These are phyloP conservation scores for Pao palembangensis DNA, from an alignment of 2,113 vertebrate genomes.

Conservation along the genomic window DNA sequence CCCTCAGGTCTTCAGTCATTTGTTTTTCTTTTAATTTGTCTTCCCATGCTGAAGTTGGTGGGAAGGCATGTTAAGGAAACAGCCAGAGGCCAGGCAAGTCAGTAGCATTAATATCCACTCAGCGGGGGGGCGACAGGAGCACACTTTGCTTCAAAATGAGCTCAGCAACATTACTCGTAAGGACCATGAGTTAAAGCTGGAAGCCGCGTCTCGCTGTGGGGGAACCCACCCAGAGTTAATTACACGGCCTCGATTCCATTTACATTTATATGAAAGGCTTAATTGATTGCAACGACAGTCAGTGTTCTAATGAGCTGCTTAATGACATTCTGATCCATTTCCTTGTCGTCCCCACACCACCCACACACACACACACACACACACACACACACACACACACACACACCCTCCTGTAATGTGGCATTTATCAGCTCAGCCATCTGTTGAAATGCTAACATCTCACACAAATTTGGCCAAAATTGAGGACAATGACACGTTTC, in stretches of 20 bases:
- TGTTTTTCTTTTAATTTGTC: slow-evolving; percentile 31
- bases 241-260: slow-evolving; percentile 55
- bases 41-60: slow-evolving; percentile 5
- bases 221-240: slow-evolving; percentile 50
- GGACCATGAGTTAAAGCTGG: slow-evolving; percentile 32
- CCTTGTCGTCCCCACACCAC: slow-evolving; percentile 16
- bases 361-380: background rate
- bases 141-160: slow-evolving; percentile 29
- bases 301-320: slow-evolving; percentile 49
- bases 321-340: slow-evolving; percentile 52
- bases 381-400: background rate
- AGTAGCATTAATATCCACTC: slow-evolving; percentile 39
- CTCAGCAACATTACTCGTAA: slow-evolving; percentile 33
- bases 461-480: slow-evolving; percentile 5
- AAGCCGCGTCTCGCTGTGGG: slow-evolving; percentile 18
- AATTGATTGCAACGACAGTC: slow-evolving; percentile 59
- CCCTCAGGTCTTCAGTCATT: slow-evolving; percentile 12
- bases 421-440: slow-evolving; percentile 35
- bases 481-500: slow-evolving; percentile 1
- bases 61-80: slow-evolving; percentile 13
- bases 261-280: slow-evolving; percentile 68
- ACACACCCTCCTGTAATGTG: slow-evolving; percentile 15
- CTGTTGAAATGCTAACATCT: slow-evolving; percentile 24
- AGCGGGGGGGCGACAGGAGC: slow-evolving; percentile 4
- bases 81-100: slow-evolving; percentile 31